Evolutionary conservation across 2,797 vertebrate genomes (phyloP), one percentile per base, ranked within the genome.

Genomic region (Poliocrania exsul): DNA sequence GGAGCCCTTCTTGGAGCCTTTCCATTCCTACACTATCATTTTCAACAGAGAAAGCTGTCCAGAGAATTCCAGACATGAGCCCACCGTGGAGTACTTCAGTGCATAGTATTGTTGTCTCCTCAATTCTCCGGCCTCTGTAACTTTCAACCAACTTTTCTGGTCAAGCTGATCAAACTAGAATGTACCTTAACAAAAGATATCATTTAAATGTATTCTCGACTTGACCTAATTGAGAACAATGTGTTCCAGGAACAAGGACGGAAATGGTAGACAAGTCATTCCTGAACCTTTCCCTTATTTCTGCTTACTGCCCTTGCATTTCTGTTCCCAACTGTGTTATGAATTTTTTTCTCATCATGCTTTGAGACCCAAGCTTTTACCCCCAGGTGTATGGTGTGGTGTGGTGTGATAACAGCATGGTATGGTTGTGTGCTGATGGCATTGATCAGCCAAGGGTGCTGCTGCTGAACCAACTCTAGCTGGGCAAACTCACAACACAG

Each of bases 101-200:
- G 35, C 0, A 0, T 47, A 28, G 38, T 16, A 9, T 31, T 35
- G 20, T 44, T 12, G 1, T 69, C 62, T 79, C 31, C n/a, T 75
- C 58, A 6, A 2, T 42, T 75, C 35, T 92, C 18, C 24, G 57
- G 35, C 38, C 35, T 77, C 47, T 49, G 0, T 9, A 69, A 57
- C 24, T 83, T 87, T 33, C 38, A 80, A 56, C 13, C 10, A 65
- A 25, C 28, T 51, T 53, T 56, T 83, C 51, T 83, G 49, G 53
- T 83, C 60, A 64, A 82, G 49, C 28, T 70, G 19, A 86, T 90
- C 61, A 61, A 66, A 81, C 57, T 69, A 77, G 38, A 69, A 69
- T 26, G 38, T 12, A 26, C 33, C 29, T 70, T 42, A 84, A 75
- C 11, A 66, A 73, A 75, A 73, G n/a, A 14, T 50, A 58, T 6